Conservation (phyloP, 2,888 invertebrate genomes). For the Cheilosia pagana region DNA sequence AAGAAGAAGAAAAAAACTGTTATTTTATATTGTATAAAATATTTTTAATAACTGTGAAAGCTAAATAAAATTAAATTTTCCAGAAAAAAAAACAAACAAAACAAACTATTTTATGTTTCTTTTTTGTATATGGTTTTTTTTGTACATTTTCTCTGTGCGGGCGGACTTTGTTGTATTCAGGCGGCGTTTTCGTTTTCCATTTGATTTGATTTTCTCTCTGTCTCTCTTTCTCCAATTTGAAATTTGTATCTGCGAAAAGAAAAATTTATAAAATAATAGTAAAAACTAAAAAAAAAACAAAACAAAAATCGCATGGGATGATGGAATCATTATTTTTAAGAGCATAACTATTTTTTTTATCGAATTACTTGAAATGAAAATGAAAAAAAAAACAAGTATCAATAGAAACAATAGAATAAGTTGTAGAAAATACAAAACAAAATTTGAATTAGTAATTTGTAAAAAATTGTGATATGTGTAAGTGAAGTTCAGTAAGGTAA, state of each 20-base stretch:
- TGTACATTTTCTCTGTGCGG: constrained; percentile 46
- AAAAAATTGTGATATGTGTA: constrained; percentile 50
- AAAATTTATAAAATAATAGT: constrained; percentile 4
- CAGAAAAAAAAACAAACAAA: constrained; percentile 70
- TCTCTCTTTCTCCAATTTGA: constrained; percentile 54
- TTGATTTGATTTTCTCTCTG: constrained; percentile 40
- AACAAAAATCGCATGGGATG: constrained; percentile 79
- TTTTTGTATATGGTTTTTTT: constrained; percentile 74
- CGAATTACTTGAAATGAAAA: constrained; percentile 37
- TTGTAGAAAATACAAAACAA: constrained; percentile 24
- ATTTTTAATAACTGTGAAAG: constrained; percentile 84
- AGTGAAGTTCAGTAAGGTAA: constrained; percentile 71
- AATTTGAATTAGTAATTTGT: constrained; percentile 34
- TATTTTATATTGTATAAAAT: constrained; percentile 84
- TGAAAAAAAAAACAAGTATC: constrained; percentile 25
- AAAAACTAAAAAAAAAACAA: constrained; percentile 29
- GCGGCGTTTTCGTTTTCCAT: constrained; percentile 57
- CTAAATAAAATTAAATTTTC: constrained; percentile 82
- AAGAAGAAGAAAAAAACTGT: constrained; percentile 78
- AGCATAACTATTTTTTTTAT: constrained; percentile 72
- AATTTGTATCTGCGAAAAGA: constrained; percentile 38
- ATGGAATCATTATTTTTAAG: constrained; percentile 81
- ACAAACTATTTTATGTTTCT: constrained; percentile 73
- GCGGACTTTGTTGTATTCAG: constrained; percentile 62
- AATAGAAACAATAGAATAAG: constrained; percentile 49